A percentile compares a stretch with the other conserved stretches of the same genome.
Conservation (phyloP, 2,797 vertebrate genomes). For the Rhinoraja longicauda region DNA sequence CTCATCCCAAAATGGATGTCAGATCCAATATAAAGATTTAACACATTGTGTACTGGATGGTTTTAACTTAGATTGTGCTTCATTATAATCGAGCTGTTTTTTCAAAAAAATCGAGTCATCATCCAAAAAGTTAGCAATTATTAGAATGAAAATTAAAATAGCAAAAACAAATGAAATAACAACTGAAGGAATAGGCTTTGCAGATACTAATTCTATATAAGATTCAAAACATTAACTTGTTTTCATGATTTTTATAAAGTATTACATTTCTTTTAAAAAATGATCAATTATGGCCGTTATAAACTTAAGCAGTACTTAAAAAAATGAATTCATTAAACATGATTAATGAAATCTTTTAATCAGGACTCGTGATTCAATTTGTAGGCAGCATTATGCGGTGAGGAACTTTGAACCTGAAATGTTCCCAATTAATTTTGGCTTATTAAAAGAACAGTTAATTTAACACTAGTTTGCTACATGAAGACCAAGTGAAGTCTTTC, state of each 20-base stretch:
- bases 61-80: neutral
- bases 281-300: neutral
- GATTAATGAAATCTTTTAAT: neutral
- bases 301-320: neutral
- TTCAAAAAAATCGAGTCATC: neutral
- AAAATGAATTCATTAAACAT: constrained; percentile 3
- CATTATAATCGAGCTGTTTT: neutral
- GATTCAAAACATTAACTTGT: neutral
- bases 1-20: constrained; percentile 35
- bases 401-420: neutral
- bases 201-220: neutral
- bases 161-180: neutral
- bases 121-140: neutral
- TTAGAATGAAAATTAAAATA: neutral
- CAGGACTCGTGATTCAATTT: neutral
- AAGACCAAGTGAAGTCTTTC: neutral
- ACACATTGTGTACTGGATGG: constrained; percentile 13
- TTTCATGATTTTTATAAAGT: neutral
- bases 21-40: constrained; percentile 34
- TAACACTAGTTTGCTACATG: neutral
- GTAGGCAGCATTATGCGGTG: neutral
- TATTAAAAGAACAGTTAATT: neutral
- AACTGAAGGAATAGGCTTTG: neutral
- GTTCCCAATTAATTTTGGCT: neutral
- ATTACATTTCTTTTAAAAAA: neutral